A percentile compares a stretch with the other conserved stretches of the same genome.
Evolutionary conservation across 2,797 vertebrate species (phyloP).

Genomic region (Pelobates cultripes): DNA sequence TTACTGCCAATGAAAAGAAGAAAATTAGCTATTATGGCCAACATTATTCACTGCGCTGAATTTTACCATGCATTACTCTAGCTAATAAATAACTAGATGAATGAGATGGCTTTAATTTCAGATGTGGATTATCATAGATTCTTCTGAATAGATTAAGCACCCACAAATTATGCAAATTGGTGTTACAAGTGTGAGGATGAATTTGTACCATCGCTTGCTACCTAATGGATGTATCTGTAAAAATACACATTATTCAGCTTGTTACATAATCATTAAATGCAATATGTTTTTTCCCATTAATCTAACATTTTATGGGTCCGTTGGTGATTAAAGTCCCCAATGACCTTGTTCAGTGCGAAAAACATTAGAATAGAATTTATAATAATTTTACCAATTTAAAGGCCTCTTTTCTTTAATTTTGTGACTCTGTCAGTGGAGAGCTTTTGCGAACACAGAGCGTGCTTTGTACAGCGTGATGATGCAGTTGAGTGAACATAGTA

Average conservation of each 20-base stretch:
- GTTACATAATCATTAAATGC: constrained; percentile 43
- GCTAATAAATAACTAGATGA: constrained; percentile 80
- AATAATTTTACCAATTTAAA: too few relatives aligned
- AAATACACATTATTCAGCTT: constrained; percentile 23
- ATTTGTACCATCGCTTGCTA: constrained; percentile 49
- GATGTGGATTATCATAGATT: constrained; percentile 75
- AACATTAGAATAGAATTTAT: too few relatives aligned
- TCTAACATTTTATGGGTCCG: constrained; percentile 21
- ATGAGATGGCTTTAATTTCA: constrained; percentile 79
- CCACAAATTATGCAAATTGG: constrained; percentile 60
- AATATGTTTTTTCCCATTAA: constrained; percentile 5
- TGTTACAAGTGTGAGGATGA: constrained; percentile 56
- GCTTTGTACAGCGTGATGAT: too few relatives aligned
- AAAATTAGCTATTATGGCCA: constrained; percentile 81
- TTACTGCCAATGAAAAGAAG: constrained; percentile 81
- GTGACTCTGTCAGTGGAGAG: too few relatives aligned
- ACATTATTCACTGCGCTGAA: constrained; percentile 78
- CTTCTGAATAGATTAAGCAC: constrained; percentile 62
- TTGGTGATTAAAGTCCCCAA: constrained; percentile 39
- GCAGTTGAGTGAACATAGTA: too few relatives aligned
- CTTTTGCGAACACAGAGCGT: too few relatives aligned
- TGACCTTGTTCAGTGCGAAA: constrained; percentile 1
- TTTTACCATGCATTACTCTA: constrained; percentile 77
- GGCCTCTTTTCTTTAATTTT: too few relatives aligned
- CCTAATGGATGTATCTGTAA: constrained; percentile 30